These are phyloP conservation scores for Pachydiplax longipennis DNA, from an alignment of 2,888 invertebrate genomes.

Conservation along the genomic window DNA sequence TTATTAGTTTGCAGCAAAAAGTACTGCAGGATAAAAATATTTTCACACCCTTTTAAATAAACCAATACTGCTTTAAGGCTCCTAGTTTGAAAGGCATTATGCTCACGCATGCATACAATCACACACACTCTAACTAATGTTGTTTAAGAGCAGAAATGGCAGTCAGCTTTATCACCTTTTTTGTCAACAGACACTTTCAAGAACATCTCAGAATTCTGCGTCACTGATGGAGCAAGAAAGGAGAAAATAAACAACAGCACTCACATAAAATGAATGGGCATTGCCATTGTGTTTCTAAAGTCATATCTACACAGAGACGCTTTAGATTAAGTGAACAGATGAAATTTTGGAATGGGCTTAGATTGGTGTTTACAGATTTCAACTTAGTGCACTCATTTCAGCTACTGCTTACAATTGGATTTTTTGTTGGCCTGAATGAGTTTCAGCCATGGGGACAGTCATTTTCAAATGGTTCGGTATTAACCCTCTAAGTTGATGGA, in stretches of 20 bases:
- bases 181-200: constrained; percentile 14
- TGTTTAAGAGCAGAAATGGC: constrained; percentile 33
- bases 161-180: constrained; percentile 36
- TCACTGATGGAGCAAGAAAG: constrained; percentile 10
- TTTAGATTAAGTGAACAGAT: no score
- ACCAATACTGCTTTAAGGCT: constrained; percentile 43
- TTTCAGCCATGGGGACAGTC: no score
- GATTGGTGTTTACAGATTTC: no score
- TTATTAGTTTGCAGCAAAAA: constrained; percentile 39
- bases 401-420: no score
- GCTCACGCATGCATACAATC: constrained; percentile 37
- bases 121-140: constrained; percentile 5
- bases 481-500: no score
- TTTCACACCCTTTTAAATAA: constrained; percentile 44
- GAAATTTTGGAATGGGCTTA: no score
- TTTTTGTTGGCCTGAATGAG: no score
- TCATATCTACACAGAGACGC: background rate
- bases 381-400: no score
- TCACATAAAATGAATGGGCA: constrained; percentile 17
- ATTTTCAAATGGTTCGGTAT: no score
- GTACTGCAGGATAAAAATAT: constrained; percentile 38
- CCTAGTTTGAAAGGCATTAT: constrained; percentile 33
- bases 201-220: background rate
- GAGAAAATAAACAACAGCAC: constrained; percentile 1
- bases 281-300: constrained; percentile 7